These are phyloP conservation scores for Toxotes jaculatrix DNA, from an alignment of 2,113 vertebrate species.

Conservation along the genomic window DNA sequence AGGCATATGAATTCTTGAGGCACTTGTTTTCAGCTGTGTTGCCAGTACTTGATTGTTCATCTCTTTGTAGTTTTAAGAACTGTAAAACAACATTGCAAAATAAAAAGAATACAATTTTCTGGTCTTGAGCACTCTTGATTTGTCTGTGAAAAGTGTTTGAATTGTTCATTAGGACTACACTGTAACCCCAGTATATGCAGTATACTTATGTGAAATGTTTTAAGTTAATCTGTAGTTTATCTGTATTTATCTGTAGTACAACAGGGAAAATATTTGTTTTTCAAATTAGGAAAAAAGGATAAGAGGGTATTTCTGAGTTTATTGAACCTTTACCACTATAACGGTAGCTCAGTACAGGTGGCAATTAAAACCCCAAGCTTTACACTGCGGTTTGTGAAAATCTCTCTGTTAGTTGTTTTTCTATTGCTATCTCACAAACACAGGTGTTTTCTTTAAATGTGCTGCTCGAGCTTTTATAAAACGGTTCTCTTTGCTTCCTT, in stretches of 20 bases:
- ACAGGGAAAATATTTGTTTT: slow-evolving; percentile 18
- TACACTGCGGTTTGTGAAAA: slow-evolving; percentile 36
- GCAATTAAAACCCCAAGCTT: slow-evolving; percentile 23
- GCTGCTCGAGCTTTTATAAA: slow-evolving; percentile 6
- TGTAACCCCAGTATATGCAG: background rate
- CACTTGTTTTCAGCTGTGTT: background rate
- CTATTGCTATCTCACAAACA: slow-evolving; percentile 42
- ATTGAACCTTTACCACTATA: slow-evolving; percentile 19
- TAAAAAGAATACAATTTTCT: background rate
- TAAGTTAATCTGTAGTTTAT: too few relatives aligned
- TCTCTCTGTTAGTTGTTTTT: slow-evolving; percentile 18
- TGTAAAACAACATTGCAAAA: background rate
- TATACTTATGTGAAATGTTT: background rate
- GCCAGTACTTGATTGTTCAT: background rate
- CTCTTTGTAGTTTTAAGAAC: background rate
- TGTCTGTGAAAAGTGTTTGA: background rate
- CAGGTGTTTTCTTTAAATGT: slow-evolving; percentile 52
- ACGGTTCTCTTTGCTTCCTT: background rate
- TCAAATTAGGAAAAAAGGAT: background rate
- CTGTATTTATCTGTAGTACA: background rate
- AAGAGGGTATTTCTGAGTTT: background rate
- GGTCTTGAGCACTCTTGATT: background rate
- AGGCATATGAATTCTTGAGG: background rate
- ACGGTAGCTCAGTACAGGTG: slow-evolving; percentile 17
- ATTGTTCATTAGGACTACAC: background rate